Conservation (phyloP, 2,797 vertebrate genomes). For the Petrocephalus schoutedeni region DNA sequence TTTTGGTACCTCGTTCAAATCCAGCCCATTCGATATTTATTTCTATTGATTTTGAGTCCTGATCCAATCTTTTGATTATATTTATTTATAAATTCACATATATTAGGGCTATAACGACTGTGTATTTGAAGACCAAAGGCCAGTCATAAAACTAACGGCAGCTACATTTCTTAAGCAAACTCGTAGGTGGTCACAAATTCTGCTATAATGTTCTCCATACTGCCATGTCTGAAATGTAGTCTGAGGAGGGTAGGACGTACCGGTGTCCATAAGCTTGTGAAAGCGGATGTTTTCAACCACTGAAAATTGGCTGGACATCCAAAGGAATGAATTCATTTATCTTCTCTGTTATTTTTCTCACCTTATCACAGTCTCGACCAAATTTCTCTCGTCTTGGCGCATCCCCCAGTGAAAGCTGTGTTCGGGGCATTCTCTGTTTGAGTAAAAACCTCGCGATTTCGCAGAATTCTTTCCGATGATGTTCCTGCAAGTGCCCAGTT, state of each 20-base stretch:
- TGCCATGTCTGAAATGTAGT: neutral
- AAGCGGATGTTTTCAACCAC: neutral
- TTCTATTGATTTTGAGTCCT: neutral
- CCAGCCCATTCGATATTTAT: neutral
- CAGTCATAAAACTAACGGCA: neutral
- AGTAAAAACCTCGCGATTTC: neutral
- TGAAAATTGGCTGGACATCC: neutral
- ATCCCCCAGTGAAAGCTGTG: neutral
- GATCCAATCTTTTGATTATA: neutral
- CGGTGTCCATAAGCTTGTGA: neutral
- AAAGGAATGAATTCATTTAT: neutral
- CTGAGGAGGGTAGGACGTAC: neutral
- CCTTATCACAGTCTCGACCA: neutral
- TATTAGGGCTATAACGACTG: neutral
- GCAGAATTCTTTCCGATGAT: neutral
- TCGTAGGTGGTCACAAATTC: neutral
- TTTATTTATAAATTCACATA: neutral
- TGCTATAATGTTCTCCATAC: neutral
- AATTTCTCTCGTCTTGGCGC: neutral
- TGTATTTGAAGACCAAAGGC: neutral
- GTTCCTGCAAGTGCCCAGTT: neutral
- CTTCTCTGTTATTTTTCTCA: neutral
- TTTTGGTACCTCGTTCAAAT: neutral
- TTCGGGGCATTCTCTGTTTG: neutral
- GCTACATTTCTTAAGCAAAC: neutral